phyloP scores from a whole-genome alignment of 1,140 invertebrate genomes.

The Seison nebaliae region DNA sequence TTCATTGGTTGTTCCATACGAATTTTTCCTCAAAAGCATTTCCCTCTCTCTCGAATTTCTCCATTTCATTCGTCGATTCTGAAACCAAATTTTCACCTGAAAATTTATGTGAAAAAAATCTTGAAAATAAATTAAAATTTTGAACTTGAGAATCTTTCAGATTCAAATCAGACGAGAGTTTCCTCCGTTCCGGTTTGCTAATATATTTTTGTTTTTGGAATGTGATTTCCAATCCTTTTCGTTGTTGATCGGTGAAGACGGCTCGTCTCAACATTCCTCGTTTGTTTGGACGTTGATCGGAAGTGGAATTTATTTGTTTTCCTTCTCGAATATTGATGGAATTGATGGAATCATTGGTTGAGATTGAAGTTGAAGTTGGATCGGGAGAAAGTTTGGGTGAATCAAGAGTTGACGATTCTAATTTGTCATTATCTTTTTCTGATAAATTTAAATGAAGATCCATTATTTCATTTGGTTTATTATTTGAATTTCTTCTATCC shows the following conservation, averaged over 20 bases:
- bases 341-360: too few species aligned
- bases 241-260: conserved; percentile 69
- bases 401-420: too few species aligned
- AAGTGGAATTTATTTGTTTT: too few species aligned
- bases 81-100: conserved; percentile 18
- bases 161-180: conserved; percentile 70
- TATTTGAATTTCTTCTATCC: too few species aligned
- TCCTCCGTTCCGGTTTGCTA: conserved; percentile 82
- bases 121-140: not conserved
- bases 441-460: too few species aligned
- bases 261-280: conserved; percentile 77
- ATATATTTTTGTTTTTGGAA: conserved; percentile 94
- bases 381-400: too few species aligned
- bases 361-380: too few species aligned
- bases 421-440: too few species aligned
- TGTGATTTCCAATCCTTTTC: conserved; percentile 70
- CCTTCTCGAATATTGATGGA: too few species aligned
- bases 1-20: too few species aligned
- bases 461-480: too few species aligned
- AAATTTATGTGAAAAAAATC: not conserved
- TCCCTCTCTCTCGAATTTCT: conserved; percentile 84
- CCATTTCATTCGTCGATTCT: conserved; percentile 32
- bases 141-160: conserved; percentile 54
- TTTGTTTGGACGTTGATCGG: too few species aligned
- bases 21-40: conserved; percentile 40